Conservation (phyloP, 2,113 vertebrate genomes). For the Anas platyrhynchos region DNA sequence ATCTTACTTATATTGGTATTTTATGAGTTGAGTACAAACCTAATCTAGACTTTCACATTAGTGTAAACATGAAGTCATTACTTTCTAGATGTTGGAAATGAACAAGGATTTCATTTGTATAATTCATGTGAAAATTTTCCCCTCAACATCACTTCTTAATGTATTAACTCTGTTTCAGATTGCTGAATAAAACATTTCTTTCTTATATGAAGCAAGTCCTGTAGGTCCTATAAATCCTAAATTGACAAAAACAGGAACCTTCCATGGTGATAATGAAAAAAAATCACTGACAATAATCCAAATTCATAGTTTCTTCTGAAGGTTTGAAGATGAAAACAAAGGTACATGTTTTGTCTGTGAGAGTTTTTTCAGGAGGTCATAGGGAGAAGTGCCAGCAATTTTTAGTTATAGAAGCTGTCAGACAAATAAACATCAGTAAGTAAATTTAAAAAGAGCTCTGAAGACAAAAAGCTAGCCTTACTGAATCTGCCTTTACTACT, state of each 20-base stretch:
- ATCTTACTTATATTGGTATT: background rate
- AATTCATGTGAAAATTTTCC: background rate
- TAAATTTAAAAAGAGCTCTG: constrained; percentile 26
- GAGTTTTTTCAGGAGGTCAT: background rate
- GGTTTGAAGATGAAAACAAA: constrained; percentile 14
- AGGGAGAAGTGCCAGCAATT: background rate
- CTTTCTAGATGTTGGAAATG: background rate
- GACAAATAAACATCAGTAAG: constrained; percentile 22
- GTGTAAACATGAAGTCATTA: background rate
- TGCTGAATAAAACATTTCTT: background rate
- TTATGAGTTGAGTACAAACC: background rate
- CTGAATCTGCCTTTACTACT: constrained; percentile 25
- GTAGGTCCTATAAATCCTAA: background rate
- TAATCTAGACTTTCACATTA: background rate
- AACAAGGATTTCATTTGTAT: background rate
- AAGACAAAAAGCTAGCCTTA: background rate
- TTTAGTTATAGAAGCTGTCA: constrained; percentile 19
- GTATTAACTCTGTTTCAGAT: background rate
- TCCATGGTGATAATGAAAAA: background rate
- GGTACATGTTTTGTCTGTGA: background rate
- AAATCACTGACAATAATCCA: background rate
- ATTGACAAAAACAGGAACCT: background rate
- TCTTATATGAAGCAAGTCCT: background rate
- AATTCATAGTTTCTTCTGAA: constrained; percentile 14
- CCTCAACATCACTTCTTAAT: background rate